Evolutionary conservation across 2,113 vertebrate genomes (phyloP), one percentile per base, ranked within the genome.

Genomic region (Pseudorhombus dupliciocellatus): DNA sequence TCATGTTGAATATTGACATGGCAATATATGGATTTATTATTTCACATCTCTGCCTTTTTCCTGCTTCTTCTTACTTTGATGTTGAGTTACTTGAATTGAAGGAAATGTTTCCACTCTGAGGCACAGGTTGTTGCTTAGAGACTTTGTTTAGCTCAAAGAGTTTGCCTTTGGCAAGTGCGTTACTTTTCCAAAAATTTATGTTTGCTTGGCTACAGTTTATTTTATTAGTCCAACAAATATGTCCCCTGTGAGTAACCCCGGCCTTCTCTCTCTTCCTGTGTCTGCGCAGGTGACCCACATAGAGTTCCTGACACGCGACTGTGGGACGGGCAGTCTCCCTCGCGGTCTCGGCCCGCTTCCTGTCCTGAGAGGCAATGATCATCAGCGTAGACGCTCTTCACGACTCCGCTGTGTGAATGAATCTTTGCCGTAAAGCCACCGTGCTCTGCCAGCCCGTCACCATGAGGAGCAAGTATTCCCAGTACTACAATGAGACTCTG

Each of bases 381-480:
- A 67, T 73, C 31, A 34, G 60, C 77, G 72, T 62, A 48, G 79
- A 84, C n/a, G 4, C 66, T 76, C 78, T 64, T 42, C 75, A 22
- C 76, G 21, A 67, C 80, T 65, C 64, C 10, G 21, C 76, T 66
- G 89, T 77, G 79, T 90, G 76, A 94, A 93, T 88, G 81, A 79
- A 22, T 78, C 70, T 61, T 71, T 81, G 68, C 57, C 65, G 82
- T 75, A 81, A 71, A 75, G 70, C 62, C 11, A 1, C 77, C 31
- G 73, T 70, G 86, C 57, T 79, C 76, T 91, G 79, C 84, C 82
- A 81, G 52, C 77, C 83, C n/a, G 79, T 80, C 84, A 63, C 83
- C 94, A 96, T 96, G 95, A 93, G 89, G 80, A 93, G 90, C 93
- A 94, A 93, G 85, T 99, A 97, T 91, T 94, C 93, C 8, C 93